Conservation (phyloP, 1,140 invertebrate species). For the Drosophila arawakana region DNA sequence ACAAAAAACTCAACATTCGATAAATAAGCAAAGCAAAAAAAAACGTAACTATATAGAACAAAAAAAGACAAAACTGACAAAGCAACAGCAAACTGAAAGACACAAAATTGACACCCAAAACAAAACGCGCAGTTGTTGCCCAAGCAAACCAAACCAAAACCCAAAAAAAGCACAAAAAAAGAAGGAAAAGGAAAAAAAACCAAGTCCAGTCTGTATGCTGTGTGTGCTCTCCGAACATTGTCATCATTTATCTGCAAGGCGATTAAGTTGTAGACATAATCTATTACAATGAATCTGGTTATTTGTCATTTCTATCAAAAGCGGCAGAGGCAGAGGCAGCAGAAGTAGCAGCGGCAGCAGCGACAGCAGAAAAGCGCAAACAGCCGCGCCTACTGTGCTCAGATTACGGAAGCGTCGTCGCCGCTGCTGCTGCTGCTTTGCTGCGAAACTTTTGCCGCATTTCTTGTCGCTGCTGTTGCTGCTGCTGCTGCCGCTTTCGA, state of each 20-base stretch:
- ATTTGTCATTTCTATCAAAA: slow-evolving; percentile 84
- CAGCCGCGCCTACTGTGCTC: slow-evolving; percentile 78
- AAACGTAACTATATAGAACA: slow-evolving; percentile 35
- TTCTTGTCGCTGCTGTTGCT: not conserved
- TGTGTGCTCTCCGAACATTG: slow-evolving; percentile 72
- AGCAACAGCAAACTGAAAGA: slow-evolving; percentile 51
- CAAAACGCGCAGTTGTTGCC: slow-evolving; percentile 65
- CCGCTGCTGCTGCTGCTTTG: slow-evolving; percentile 7
- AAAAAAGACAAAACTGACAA: slow-evolving; percentile 57
- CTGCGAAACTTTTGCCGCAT: too few species aligned
- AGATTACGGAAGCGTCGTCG: slow-evolving; percentile 73
- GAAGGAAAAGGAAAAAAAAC: slow-evolving; percentile 14
- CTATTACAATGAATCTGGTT: slow-evolving; percentile 85
- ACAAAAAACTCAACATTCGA: slow-evolving; percentile 48
- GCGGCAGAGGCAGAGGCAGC: slow-evolving; percentile 57
- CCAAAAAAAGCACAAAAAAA: slow-evolving; percentile 6
- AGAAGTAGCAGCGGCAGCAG: slow-evolving; percentile 20
- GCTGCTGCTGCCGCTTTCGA: slow-evolving; percentile 16
- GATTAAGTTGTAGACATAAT: slow-evolving; percentile 85
- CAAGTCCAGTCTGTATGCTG: slow-evolving; percentile 28
- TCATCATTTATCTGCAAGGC: slow-evolving; percentile 84
- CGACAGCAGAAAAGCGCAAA: slow-evolving; percentile 75
- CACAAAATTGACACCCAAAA: slow-evolving; percentile 82
- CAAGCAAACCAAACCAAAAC: slow-evolving; percentile 23
- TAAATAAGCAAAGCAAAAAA: slow-evolving; percentile 35